A percentile compares a stretch with the other conserved stretches of the same genome.
Conservation (phyloP, 2,888 invertebrate genomes). For the Leucoptera coffeella region DNA sequence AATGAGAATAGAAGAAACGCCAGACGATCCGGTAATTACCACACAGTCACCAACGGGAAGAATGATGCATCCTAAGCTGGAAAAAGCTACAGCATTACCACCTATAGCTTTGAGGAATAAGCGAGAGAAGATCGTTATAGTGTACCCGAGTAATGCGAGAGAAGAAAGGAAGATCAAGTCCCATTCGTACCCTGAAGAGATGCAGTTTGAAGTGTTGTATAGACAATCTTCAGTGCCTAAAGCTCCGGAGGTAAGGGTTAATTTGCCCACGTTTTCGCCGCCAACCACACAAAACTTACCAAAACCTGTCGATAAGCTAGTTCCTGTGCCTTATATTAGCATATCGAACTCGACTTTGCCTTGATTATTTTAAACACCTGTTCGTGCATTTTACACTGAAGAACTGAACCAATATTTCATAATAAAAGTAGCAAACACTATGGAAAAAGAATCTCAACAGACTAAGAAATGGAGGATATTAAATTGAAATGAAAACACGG, state of each 20-base stretch:
- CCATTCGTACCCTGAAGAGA: slow-evolving; percentile 41
- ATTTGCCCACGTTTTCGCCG: slow-evolving; percentile 54
- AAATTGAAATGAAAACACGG: too few relatives aligned
- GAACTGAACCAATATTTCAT: too few relatives aligned
- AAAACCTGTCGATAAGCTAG: slow-evolving; percentile 15
- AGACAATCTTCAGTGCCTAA: slow-evolving; percentile 31
- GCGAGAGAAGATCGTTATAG: slow-evolving; percentile 41
- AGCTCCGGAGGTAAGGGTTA: slow-evolving; percentile 30
- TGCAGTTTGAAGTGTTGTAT: slow-evolving; percentile 45
- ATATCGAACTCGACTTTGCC: too few relatives aligned
- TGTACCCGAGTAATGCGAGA: slow-evolving; percentile 43
- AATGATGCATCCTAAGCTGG: slow-evolving; percentile 24
- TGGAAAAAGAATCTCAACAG: too few relatives aligned
- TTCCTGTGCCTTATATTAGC: slow-evolving; percentile 25
- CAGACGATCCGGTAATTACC: slow-evolving; percentile 31
- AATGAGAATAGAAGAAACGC: slow-evolving; percentile 27
- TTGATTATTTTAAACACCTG: too few relatives aligned
- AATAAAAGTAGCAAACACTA: too few relatives aligned
- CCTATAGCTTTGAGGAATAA: slow-evolving; percentile 33
- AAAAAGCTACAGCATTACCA: slow-evolving; percentile 34
- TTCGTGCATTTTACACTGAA: too few relatives aligned
- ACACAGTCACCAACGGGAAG: slow-evolving; percentile 14
- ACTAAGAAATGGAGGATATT: too few relatives aligned
- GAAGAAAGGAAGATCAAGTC: slow-evolving; percentile 44
- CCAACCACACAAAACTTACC: slow-evolving; percentile 15